A percentile compares a stretch with the other conserved stretches of the same genome.
phyloP scores from a whole-genome alignment of 2,113 vertebrate genomes.

The Esox niger region DNA sequence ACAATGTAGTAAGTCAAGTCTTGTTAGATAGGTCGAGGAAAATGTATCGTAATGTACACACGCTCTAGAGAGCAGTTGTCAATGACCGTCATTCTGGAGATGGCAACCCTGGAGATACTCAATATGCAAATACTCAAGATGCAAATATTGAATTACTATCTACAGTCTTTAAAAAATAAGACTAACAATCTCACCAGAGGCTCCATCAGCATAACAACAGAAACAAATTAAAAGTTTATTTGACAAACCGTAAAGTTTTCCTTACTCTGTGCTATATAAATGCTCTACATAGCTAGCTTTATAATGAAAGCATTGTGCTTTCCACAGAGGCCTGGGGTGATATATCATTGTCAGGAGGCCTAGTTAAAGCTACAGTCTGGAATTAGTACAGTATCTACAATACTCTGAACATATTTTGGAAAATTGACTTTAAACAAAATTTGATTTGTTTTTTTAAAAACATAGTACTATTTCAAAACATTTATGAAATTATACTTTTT shows the following conservation, averaged over 20 bases:
- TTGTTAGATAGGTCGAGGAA: too few relatives aligned
- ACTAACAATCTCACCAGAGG: too few relatives aligned
- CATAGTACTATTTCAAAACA: background rate
- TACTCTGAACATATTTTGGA: too few relatives aligned
- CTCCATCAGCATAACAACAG: background rate
- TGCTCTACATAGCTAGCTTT: slow-evolving; percentile 12
- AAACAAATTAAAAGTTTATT: slow-evolving; percentile 8
- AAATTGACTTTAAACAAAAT: too few relatives aligned
- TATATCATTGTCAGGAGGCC: slow-evolving; percentile 32
- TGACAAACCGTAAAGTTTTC: slow-evolving; percentile 5
- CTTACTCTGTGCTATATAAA: slow-evolving; percentile 20
- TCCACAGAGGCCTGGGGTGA: slow-evolving; percentile 24
- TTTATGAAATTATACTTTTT: slow-evolving; percentile 19
- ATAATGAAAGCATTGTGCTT: slow-evolving; percentile 24
- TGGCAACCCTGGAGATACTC: too few relatives aligned
- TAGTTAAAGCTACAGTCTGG: slow-evolving; percentile 1
- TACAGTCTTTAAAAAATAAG: too few relatives aligned
- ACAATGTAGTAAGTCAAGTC: too few relatives aligned
- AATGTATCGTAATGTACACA: too few relatives aligned
- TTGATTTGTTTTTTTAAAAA: too few relatives aligned
- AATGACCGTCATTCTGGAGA: background rate
- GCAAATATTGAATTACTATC: too few relatives aligned
- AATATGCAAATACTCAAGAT: too few relatives aligned
- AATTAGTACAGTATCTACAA: too few relatives aligned
- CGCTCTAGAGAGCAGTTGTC: background rate